These are phyloP conservation scores for Rhaphigaster nebulosa DNA, from an alignment of 2,888 invertebrate species.

Conservation along the genomic window DNA sequence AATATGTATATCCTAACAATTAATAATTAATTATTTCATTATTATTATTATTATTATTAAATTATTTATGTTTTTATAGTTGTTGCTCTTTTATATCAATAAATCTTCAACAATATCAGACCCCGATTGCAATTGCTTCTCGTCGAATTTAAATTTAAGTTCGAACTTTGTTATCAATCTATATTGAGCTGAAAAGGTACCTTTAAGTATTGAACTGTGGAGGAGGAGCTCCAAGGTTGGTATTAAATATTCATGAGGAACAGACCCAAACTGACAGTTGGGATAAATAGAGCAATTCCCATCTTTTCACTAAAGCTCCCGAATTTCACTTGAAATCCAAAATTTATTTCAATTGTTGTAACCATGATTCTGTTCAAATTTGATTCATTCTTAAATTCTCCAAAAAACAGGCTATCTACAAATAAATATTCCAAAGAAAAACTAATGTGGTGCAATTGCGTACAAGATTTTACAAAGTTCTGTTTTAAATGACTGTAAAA, in stretches of 20 bases:
- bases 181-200: not conserved
- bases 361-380: not conserved
- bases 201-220: constrained; percentile 3
- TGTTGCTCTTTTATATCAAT: too few relatives aligned
- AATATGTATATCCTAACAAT: too few relatives aligned
- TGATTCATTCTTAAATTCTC: not conserved
- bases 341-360: not conserved
- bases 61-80: too few relatives aligned
- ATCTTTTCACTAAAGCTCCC: constrained; percentile 3
- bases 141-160: not conserved
- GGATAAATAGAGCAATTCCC: constrained; percentile 33
- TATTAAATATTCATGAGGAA: constrained; percentile 30
- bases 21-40: too few relatives aligned
- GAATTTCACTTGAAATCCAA: not conserved
- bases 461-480: too few relatives aligned
- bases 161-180: not conserved
- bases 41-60: too few relatives aligned
- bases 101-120: not conserved
- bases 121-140: not conserved
- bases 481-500: too few relatives aligned
- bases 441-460: too few relatives aligned
- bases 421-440: too few relatives aligned
- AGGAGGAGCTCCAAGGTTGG: not conserved
- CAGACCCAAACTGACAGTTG: not conserved
- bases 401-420: not conserved